Base-by-base conservation (phyloP, 2,113 vertebrate genomes). In the Heptranchias perlo region DNA sequence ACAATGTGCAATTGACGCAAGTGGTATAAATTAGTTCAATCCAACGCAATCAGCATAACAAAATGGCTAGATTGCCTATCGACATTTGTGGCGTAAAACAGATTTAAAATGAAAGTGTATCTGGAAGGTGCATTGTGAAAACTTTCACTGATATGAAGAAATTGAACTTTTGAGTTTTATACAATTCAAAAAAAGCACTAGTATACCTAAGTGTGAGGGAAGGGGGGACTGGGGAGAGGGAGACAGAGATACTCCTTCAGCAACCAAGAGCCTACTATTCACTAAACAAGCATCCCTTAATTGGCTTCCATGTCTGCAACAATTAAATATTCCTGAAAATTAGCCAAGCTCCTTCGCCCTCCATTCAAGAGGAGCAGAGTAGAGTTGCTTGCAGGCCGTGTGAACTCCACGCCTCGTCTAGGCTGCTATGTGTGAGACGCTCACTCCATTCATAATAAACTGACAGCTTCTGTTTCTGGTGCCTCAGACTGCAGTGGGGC, bases 291-390 rank as follows among this genome's bases (percentile, higher is more conserved):
- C 65, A 69, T 52, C 62, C 47, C 65, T 95, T 95, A 95, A 67
- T 95, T 95, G 87, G 62, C 94, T 67, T 95, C 65, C 39, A 67
- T 69, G 44, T 95, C 94, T 95, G 94, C 65, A 95, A 95, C 94
- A 95, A 95, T 95, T 95, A 73, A 95, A 95, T 95, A 95, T 52
- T 95, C 94, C 94, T 95, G 94, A 95, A 95, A 95, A 95, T 95
- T 95, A 95, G 94, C 94, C 94, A 95, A 95, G 94, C 49, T 95
- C 64, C 64, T 95, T 95, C 23, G 49, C 94, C 64, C 47, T 95
- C 94, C 65, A 95, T 95, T 95, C 94, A 95, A 95, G 94, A 95
- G 94, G 64, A 69, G 94, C 47, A 73, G 44, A 49, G 65, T 23
- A 95, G 94, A 95, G 94, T 95, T 49, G 94, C 64, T 95, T 69